Conservation (phyloP, 2,888 invertebrate species). For the Tetropium fuscum region DNA sequence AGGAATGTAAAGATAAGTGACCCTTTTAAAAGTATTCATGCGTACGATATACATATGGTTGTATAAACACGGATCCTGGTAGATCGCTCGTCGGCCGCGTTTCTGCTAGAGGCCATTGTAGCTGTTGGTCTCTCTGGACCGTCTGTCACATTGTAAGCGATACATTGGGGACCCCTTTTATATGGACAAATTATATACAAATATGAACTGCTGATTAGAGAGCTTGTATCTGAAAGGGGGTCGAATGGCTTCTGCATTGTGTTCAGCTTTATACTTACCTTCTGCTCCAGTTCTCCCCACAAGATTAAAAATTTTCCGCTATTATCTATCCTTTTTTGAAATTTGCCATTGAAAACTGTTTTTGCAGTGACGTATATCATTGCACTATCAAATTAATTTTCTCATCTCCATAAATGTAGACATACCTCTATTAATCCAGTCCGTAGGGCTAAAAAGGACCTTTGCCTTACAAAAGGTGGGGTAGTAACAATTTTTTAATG, state of each 20-base stretch:
- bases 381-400: no score
- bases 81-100: constrained; percentile 24
- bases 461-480: no score
- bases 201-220: constrained; percentile 66
- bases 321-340: no score
- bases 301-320: constrained; percentile 7
- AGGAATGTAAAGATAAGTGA: constrained; percentile 60
- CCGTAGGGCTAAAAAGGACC: no score
- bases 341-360: no score
- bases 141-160: constrained; percentile 64
- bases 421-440: no score
- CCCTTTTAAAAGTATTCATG: constrained; percentile 65
- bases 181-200: constrained; percentile 68
- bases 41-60: constrained; percentile 64
- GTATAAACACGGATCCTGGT: constrained; percentile 55
- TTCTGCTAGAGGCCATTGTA: constrained; percentile 30
- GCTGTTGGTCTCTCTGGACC: constrained; percentile 50
- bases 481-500: no score
- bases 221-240: constrained; percentile 42
- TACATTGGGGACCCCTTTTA: constrained; percentile 64
- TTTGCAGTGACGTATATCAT: no score
- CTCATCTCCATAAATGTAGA: no score
- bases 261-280: constrained; percentile 35
- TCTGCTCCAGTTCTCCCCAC: constrained; percentile 32
- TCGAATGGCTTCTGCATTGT: constrained; percentile 41